These are phyloP conservation scores for Falco columbarius DNA, from an alignment of 2,797 vertebrate genomes.

Conservation along the genomic window DNA sequence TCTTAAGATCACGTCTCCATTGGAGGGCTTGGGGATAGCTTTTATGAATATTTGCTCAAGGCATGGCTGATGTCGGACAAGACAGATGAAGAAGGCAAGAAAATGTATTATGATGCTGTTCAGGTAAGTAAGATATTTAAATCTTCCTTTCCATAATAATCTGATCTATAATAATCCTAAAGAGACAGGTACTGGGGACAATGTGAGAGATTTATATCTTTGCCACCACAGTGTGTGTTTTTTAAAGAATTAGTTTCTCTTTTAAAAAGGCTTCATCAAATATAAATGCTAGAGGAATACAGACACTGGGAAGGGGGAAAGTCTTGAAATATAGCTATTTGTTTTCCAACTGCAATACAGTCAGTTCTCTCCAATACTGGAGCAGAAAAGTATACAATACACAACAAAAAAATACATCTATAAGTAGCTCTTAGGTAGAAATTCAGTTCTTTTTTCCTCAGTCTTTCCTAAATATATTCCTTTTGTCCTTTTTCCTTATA, in stretches of 20 bases:
- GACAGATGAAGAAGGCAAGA: constrained; percentile 92
- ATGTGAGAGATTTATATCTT: constrained; percentile 6
- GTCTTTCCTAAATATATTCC: neutral
- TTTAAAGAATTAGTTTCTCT: neutral
- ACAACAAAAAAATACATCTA: neutral
- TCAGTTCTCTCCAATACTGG: neutral
- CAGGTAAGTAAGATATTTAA: constrained; percentile 84
- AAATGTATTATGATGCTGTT: constrained; percentile 95
- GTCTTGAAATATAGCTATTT: neutral
- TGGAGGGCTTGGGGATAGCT: constrained; percentile 97
- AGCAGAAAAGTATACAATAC: neutral
- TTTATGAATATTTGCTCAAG: constrained; percentile 98
- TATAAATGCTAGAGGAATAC: neutral
- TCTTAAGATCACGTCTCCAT: constrained; percentile 95
- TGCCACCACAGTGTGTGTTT: neutral
- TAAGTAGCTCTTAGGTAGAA: neutral
- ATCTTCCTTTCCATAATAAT: constrained; percentile 43
- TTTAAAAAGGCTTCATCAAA: neutral
- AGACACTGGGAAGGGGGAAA: neutral
- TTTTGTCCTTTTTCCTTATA: neutral
- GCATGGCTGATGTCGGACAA: constrained; percentile 98
- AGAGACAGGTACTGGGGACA: constrained; percentile 9
- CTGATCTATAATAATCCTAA: constrained; percentile 36
- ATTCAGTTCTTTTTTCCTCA: neutral
- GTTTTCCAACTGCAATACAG: neutral